These are phyloP conservation scores for Limnothrissa miodon DNA, from an alignment of 2,113 vertebrate species.

Conservation along the genomic window DNA sequence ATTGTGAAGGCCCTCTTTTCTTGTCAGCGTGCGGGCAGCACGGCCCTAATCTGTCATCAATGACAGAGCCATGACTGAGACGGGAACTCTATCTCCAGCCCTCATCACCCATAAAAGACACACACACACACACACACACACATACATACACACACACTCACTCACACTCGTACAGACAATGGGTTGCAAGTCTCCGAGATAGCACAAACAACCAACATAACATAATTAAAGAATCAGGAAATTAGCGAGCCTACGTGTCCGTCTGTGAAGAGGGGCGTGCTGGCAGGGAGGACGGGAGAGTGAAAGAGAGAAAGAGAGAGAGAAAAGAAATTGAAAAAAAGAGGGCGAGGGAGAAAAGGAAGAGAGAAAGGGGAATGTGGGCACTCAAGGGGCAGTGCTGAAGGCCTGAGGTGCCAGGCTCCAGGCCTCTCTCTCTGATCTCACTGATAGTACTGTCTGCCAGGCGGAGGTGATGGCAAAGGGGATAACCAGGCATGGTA, in stretches of 20 bases:
- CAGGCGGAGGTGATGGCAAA: slow-evolving; percentile 44
- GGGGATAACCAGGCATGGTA: slow-evolving; percentile 39
- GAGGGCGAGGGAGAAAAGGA: slow-evolving; percentile 12
- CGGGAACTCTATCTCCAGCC: slow-evolving; percentile 50
- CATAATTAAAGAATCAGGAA: slow-evolving; percentile 68
- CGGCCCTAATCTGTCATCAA: slow-evolving; percentile 52
- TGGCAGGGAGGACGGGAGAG: neutral
- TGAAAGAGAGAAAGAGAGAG: slow-evolving; percentile 30
- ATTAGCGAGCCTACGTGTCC: slow-evolving; percentile 63
- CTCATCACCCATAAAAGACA: slow-evolving; percentile 63
- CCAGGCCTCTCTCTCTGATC: slow-evolving; percentile 36
- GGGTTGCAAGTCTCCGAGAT: slow-evolving; percentile 55
- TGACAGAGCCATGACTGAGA: slow-evolving; percentile 55
- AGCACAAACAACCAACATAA: slow-evolving; percentile 65
- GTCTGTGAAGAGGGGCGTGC: slow-evolving; percentile 19
- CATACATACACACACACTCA: no score
- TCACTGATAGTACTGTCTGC: slow-evolving; percentile 52
- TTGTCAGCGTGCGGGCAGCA: slow-evolving; percentile 23
- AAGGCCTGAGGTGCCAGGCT: slow-evolving; percentile 48
- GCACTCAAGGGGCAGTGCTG: slow-evolving; percentile 10
- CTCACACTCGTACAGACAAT: slow-evolving; percentile 64
- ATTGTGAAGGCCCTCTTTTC: neutral
- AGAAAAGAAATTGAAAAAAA: neutral
- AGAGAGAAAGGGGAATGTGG: slow-evolving; percentile 40
- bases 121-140: no score